Evolutionary conservation across 2,113 vertebrate species (phyloP), one percentile per base, ranked within the genome.

Genomic region (Megaceryle maxima): DNA sequence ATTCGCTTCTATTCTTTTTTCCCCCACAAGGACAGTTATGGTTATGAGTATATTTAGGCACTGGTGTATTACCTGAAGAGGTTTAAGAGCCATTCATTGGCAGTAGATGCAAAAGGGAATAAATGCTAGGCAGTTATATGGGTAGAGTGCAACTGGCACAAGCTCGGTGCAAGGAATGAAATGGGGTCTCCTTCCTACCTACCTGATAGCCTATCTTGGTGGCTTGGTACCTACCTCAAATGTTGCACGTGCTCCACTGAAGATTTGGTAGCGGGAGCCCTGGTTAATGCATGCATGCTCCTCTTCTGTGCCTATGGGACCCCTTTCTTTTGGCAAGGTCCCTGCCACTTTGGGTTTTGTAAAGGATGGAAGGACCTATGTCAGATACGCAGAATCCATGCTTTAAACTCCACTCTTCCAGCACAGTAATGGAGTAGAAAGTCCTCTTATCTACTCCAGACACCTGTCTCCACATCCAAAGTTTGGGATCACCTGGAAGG

Each of bases 91-190:
- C 26, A 1, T 55, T 64, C 59, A 17, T 6, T 51, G 68, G 5
- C 11, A 16, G 41, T 0, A 39, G 57, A 44, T 18, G 62, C 43
- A 7, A 50, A 57, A 70, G 46, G 37, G 37, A 92, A 17, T 14
- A 8, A 6, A 5, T 9, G 5, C 9, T 12, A 14, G 16, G 13
- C 24, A 8, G 33, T 72, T 73, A 17, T 2, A 29, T 0, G 4
- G 39, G n/a, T 31, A n/a, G 3, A 11, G 53, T 31, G 74, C n/a
- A 31, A 3, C 3, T 81, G 84, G n/a, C 16, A 13, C 18, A 37
- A 90, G 57, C 22, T 78, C 28, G 46, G 25, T 37, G 37, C 56
- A 55, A 48, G 78, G 56, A 67, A 46, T 75, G 28, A 84, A 85
- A 24, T 6, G 24, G 5, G 13, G 10, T 43, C 41, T 86, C 62